Evolutionary conservation across 2,888 invertebrate genomes (phyloP).

Genomic region (Nemurella pictetii): DNA sequence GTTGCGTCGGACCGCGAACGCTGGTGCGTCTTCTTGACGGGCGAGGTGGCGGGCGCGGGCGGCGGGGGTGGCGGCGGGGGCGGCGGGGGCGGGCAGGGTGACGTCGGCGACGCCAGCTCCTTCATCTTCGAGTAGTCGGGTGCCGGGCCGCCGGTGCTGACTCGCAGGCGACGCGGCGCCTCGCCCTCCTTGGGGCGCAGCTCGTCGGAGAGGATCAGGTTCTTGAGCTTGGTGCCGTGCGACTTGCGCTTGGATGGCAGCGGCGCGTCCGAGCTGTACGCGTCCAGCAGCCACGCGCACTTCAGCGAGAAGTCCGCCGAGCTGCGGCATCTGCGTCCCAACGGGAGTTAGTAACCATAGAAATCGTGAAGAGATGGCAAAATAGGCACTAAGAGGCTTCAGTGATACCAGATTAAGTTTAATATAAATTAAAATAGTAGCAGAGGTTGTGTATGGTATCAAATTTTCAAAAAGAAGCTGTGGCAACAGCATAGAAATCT

Average conservation of each 20-base stretch:
- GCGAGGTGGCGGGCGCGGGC: conserved; percentile 49
- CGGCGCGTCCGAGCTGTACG: conserved; percentile 79
- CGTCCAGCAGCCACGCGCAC: conserved; percentile 95
- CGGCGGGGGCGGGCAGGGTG: conserved; percentile 47
- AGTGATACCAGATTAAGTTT: too few species aligned
- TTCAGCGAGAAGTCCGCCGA: conserved; percentile 95
- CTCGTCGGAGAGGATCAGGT: conserved; percentile 73
- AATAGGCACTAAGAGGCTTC: too few species aligned
- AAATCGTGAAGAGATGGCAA: too few species aligned
- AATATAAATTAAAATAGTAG: too few species aligned
- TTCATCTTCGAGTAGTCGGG: conserved; percentile 46
- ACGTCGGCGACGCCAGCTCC: conserved; percentile 40
- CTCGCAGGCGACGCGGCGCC: conserved; percentile 38
- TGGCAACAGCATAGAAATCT: too few species aligned
- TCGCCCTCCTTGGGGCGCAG: conserved; percentile 54
- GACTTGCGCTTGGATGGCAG: conserved; percentile 71
- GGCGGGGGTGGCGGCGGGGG: too few species aligned
- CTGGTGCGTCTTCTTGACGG: conserved; percentile 76
- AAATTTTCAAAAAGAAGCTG: too few species aligned
- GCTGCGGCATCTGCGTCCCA: conserved; percentile 73
- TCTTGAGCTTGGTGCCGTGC: conserved; percentile 73
- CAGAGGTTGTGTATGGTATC: too few species aligned
- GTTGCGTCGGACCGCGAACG: conserved; percentile 83
- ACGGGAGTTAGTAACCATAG: background rate
- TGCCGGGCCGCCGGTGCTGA: conserved; percentile 32